Conservation (phyloP, 2,888 invertebrate genomes). For the Didymodactylos carnosus region DNA sequence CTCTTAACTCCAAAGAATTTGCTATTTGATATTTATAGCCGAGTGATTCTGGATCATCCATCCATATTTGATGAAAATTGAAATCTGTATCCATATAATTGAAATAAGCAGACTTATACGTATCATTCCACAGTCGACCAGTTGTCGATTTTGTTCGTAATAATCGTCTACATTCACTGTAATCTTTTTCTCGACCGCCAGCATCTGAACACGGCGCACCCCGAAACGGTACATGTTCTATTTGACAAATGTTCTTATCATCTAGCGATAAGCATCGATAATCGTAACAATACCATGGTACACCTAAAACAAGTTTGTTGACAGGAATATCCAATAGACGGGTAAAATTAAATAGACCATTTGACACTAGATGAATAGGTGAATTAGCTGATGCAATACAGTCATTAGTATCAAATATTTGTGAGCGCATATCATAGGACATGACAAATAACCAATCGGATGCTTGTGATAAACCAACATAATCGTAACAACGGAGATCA, state of each 20-base stretch:
- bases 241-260: constrained; percentile 13
- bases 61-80: constrained; percentile 27
- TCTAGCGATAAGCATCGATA: constrained; percentile 24
- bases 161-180: constrained; percentile 8
- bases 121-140: constrained; percentile 23
- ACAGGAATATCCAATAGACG: constrained; percentile 20
- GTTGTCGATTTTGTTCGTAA: constrained; percentile 19
- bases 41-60: constrained; percentile 29
- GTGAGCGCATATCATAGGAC: constrained; percentile 35
- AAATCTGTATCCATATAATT: constrained; percentile 18
- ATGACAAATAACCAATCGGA: constrained; percentile 33
- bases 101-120: constrained; percentile 26
- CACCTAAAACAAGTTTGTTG: constrained; percentile 5
- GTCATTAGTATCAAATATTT: constrained; percentile 23
- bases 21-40: constrained; percentile 26
- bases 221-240: constrained; percentile 29
- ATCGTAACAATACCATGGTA: constrained; percentile 36
- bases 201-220: constrained; percentile 34
- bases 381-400: constrained; percentile 29
- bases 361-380: constrained; percentile 3
- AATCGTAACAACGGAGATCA: constrained; percentile 33
- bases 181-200: constrained; percentile 23
- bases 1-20: constrained; percentile 21
- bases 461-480: constrained; percentile 22
- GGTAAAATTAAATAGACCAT: constrained; percentile 8